These are phyloP conservation scores for Cyprinella venusta DNA, from an alignment of 2,797 vertebrate species.

Conservation along the genomic window DNA sequence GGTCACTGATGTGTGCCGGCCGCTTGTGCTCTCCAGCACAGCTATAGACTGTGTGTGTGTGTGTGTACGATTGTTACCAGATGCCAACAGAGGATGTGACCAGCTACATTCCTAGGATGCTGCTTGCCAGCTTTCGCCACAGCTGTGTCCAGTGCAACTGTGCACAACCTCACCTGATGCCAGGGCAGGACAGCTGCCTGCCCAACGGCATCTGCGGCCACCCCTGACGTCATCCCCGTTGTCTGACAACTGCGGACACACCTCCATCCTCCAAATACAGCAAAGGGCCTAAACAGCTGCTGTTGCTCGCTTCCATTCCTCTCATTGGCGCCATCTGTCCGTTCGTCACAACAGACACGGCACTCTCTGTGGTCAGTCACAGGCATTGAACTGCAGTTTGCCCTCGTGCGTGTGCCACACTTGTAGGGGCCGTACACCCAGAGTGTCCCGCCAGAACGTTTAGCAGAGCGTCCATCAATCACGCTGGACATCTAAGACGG, in stretches of 20 bases:
- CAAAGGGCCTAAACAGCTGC: conserved; percentile 44
- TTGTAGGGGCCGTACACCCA: conserved; percentile 18
- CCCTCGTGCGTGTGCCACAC: conserved; percentile 20
- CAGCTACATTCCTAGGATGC: conserved; percentile 26
- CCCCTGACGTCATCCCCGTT: conserved; percentile 45
- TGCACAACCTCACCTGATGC: conserved; percentile 50
- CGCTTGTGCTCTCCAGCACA: conserved; percentile 17
- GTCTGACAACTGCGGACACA: conserved; percentile 41
- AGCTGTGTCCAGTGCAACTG: conserved; percentile 46
- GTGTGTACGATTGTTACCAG: conserved; percentile 24
- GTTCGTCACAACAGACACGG: conserved; percentile 33
- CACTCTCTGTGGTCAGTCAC: conserved; percentile 28
- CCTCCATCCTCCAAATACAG: conserved; percentile 23
- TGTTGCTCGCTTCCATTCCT: conserved; percentile 1
- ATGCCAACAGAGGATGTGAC: conserved; percentile 38
- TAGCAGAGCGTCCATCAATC: conserved; percentile 13
- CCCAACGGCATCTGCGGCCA: conserved; percentile 39
- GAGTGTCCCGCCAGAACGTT: neutral
- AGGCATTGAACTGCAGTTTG: conserved; percentile 17
- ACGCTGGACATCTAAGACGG: neutral
- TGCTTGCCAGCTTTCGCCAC: conserved; percentile 25
- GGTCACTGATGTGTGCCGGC: conserved; percentile 21
- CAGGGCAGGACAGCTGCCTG: conserved; percentile 53
- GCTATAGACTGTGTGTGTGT: conserved; percentile 2
- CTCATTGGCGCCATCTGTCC: conserved; percentile 52